Evolutionary conservation across 2,888 invertebrate genomes (phyloP).

Genomic region (Drosophila acutilabella): DNA sequence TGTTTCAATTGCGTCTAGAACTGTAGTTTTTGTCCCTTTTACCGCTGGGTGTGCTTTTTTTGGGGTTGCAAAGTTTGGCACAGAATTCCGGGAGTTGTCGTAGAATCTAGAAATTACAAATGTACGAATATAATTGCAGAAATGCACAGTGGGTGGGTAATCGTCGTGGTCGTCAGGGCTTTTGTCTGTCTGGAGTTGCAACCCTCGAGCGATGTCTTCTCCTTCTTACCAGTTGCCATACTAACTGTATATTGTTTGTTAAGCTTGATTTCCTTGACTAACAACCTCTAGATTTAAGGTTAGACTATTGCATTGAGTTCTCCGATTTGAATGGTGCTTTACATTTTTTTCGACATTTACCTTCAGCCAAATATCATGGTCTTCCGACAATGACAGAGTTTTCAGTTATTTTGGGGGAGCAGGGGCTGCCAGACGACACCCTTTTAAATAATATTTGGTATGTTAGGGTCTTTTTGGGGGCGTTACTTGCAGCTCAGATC

Average conservation of each 20-base stretch:
- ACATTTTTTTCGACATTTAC: conserved; percentile 6
- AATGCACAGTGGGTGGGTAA: conserved; percentile 18
- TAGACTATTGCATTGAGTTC: conserved; percentile 7
- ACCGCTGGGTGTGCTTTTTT: conserved; percentile 20
- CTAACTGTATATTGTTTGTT: conserved; percentile 16
- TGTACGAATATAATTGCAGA: conserved; percentile 45
- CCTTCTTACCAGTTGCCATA: conserved; percentile 14
- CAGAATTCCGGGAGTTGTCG: conserved; percentile 74
- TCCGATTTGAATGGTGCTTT: conserved; percentile 13
- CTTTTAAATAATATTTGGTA: conserved; percentile 16
- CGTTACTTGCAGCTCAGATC: conserved; percentile 27
- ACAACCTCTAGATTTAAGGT: conserved; percentile 8
- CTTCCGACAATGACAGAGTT: conserved; percentile 60
- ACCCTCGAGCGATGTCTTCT: conserved; percentile 55
- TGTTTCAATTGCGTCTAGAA: conserved; percentile 41
- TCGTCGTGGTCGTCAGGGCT: conserved; percentile 3
- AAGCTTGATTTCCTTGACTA: conserved; percentile 9
- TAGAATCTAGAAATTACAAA: conserved; percentile 63
- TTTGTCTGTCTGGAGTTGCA: conserved; percentile 73
- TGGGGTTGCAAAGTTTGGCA: conserved; percentile 71
- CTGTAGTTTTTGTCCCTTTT: conserved; percentile 37
- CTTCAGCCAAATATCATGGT: conserved; percentile 68
- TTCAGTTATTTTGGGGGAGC: conserved; percentile 24
- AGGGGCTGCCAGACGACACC: conserved; percentile 74
- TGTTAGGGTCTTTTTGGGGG: conserved; percentile 22